Evolutionary conservation across 2,888 invertebrate species (phyloP), one percentile per base, ranked within the genome.

Genomic region (Spicauda simplicius): DNA sequence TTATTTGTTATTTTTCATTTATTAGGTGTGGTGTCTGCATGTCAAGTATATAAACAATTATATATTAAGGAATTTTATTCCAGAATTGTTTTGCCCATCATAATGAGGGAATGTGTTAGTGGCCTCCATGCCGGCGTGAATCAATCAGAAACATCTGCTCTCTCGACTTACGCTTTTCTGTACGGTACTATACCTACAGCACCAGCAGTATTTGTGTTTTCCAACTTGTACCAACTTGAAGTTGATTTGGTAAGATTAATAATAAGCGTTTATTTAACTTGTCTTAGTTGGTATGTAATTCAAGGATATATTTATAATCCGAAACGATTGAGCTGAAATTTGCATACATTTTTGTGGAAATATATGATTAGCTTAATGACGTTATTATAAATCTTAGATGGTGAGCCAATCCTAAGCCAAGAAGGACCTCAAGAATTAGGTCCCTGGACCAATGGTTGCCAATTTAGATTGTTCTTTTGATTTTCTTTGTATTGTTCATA

Each of bases 171-270:
- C 84, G 99, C 98, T 0, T 99, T 99, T 89, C 94, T 99, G 0
- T 99, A 99, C 82, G 99, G 99, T 64, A 98, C 98, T 0, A 97
- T 99, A 85, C 99, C 99, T 0, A 96, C 98, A 0, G 99, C 99
- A 0, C 99, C 99, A 0, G 98, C 98, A n/a, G 97, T 98, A 0
- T 98, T 99, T 85, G 98, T 99, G 3, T 98, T 98, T 87, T 97
- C 99, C 0, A 95, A 97, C 53, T 96, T 97, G 72, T 98, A 98
- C 83, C 95, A 96, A 73, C 87, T 98, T 63, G 98, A 97, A 83
- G 95, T 97, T 68, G 98, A 98, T 88, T 91, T 98, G 94, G 97
- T 98, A 85, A 91, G 93, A 14, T 19, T 18, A 10, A 18, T 18
- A 33, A 14, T 41, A 25, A 2, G 5, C 2, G 2, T 25, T 25